phyloP scores from a whole-genome alignment of 1,140 invertebrate genomes.

The Euura lappo region DNA sequence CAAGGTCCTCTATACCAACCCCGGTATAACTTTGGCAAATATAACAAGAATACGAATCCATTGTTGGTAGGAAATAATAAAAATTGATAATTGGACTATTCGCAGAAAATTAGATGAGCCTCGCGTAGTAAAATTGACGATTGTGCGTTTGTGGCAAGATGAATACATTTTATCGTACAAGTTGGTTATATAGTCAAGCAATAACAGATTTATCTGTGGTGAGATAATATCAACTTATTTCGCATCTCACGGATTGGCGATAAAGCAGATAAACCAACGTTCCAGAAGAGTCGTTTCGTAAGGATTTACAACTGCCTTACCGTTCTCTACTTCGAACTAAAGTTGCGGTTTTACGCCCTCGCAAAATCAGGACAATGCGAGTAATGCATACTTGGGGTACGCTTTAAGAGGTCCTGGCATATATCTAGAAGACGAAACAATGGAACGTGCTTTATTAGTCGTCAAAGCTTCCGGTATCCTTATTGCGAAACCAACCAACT shows the following conservation, averaged over 20 bases:
- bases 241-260: constrained; percentile 31
- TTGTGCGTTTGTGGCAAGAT: not conserved
- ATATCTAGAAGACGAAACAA: constrained; percentile 20
- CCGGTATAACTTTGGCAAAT: no score
- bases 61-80: no score
- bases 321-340: constrained; percentile 14
- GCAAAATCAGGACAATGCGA: constrained; percentile 38
- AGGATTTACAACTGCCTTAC: constrained; percentile 33
- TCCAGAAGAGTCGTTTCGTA: not conserved
- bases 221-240: constrained; percentile 11
- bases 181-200: not conserved
- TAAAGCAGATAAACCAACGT: constrained; percentile 34
- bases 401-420: not conserved
- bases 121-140: no score
- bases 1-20: not conserved
- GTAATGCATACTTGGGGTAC: constrained; percentile 32
- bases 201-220: constrained; percentile 7
- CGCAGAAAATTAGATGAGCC: no score
- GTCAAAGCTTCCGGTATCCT: constrained; percentile 30
- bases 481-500: not conserved
- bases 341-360: constrained; percentile 32
- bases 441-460: constrained; percentile 40
- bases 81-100: no score
- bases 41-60: no score
- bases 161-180: constrained; percentile 5